phyloP scores from a whole-genome alignment of 1,140 invertebrate genomes.

The Scaptomyza pallida region DNA sequence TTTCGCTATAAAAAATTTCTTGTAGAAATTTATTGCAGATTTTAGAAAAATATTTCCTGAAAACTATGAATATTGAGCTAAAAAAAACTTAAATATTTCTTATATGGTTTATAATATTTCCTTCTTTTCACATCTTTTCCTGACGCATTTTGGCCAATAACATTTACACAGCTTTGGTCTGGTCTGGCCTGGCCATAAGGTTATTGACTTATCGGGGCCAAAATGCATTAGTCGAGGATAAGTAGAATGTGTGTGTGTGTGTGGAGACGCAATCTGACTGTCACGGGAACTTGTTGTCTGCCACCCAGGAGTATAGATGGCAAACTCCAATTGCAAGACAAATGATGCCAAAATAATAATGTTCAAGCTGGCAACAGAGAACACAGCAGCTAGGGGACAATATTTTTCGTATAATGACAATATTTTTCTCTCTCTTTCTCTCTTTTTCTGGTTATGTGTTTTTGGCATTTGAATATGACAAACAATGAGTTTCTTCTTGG shows the following conservation, averaged over 20 bases:
- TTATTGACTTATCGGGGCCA: conserved; percentile 38
- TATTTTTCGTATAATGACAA: conserved; percentile 61
- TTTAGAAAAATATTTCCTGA: no score
- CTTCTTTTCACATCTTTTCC: conserved; percentile 1
- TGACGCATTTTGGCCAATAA: neutral
- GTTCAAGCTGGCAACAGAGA: conserved; percentile 4
- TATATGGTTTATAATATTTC: no score
- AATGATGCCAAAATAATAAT: conserved; percentile 63
- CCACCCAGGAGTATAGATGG: conserved; percentile 45
- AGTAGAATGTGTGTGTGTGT: conserved; percentile 10
- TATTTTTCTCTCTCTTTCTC: conserved; percentile 62
- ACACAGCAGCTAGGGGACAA: neutral
- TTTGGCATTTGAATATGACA: conserved; percentile 75
- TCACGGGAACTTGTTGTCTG: conserved; percentile 5
- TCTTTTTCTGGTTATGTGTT: no score
- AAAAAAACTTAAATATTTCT: no score
- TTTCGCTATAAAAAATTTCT: no score
- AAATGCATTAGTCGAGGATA: conserved; percentile 72
- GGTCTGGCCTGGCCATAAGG: conserved; percentile 11
- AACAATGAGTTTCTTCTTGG: conserved; percentile 59
- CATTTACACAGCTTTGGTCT: neutral
- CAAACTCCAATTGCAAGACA: conserved; percentile 62
- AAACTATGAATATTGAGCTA: no score
- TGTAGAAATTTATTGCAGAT: no score
- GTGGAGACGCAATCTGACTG: neutral